These are phyloP conservation scores for Cotesia chilonis DNA, from an alignment of 1,140 invertebrate species.

Conservation along the genomic window DNA sequence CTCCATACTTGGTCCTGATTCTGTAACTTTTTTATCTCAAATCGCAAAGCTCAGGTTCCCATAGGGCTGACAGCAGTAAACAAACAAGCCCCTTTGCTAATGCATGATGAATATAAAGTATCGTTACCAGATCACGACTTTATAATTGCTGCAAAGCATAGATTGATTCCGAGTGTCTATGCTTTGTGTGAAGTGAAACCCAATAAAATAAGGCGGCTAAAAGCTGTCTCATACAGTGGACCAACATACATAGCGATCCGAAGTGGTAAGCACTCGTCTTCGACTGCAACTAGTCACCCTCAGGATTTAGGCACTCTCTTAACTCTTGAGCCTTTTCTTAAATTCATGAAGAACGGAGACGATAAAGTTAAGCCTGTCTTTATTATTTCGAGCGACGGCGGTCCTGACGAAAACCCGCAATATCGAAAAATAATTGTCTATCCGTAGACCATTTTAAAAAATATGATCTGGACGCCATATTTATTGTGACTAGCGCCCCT, in stretches of 20 bases:
- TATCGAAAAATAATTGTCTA: conserved; percentile 54
- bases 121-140: conserved; percentile 45
- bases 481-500: conserved; percentile 60
- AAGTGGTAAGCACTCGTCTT: conserved; percentile 51
- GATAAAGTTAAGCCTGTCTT: conserved; percentile 56
- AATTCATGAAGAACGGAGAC: conserved; percentile 31
- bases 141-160: conserved; percentile 52
- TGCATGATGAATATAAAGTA: conserved; percentile 60
- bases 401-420: conserved; percentile 61
- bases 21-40: no score
- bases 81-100: conserved; percentile 23
- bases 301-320: conserved; percentile 50
- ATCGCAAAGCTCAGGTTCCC: no score
- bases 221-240: conserved; percentile 53
- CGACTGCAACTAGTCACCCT: conserved; percentile 54
- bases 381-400: conserved; percentile 55
- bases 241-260: conserved; percentile 60
- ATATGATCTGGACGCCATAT: conserved; percentile 59
- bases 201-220: conserved; percentile 41
- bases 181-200: conserved; percentile 46
- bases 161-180: conserved; percentile 54
- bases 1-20: no score
- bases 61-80: no score
- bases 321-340: conserved; percentile 37
- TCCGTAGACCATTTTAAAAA: conserved; percentile 52